Evolutionary conservation across 2,888 invertebrate species (phyloP).

Genomic region (Laothoe populi): DNA sequence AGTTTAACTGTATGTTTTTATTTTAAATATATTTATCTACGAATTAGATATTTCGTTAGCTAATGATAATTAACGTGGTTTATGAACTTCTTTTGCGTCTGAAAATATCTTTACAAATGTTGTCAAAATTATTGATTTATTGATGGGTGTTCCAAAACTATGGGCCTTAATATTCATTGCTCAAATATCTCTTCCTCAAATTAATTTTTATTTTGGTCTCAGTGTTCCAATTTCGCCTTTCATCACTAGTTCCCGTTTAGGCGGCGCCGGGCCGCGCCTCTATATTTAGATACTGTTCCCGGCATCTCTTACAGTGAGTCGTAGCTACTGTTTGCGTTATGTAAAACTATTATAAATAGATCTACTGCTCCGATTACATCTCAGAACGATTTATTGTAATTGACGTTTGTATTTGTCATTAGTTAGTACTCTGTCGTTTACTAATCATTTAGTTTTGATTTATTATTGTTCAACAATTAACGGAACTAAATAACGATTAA

Average conservation of each 20-base stretch:
- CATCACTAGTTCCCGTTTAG: constrained; percentile 55
- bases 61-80: no score
- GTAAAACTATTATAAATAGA: constrained; percentile 64
- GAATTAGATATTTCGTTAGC: no score
- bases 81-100: no score
- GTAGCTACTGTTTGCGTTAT: constrained; percentile 52
- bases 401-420: constrained; percentile 36
- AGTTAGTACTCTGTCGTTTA: constrained; percentile 24
- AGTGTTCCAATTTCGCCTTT: constrained; percentile 37
- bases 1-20: no score
- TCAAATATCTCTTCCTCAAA: background rate
- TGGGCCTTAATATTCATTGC: background rate
- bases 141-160: no score
- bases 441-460: background rate
- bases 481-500: constrained; percentile 13
- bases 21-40: no score
- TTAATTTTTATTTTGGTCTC: background rate
- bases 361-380: constrained; percentile 49
- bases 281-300: constrained; percentile 64
- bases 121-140: no score
- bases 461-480: background rate
- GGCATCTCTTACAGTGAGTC: constrained; percentile 49
- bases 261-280: constrained; percentile 57
- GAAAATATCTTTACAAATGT: no score
- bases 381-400: no score